These are phyloP conservation scores for Drymonia ruficornis DNA, from an alignment of 2,888 invertebrate genomes.

Conservation along the genomic window DNA sequence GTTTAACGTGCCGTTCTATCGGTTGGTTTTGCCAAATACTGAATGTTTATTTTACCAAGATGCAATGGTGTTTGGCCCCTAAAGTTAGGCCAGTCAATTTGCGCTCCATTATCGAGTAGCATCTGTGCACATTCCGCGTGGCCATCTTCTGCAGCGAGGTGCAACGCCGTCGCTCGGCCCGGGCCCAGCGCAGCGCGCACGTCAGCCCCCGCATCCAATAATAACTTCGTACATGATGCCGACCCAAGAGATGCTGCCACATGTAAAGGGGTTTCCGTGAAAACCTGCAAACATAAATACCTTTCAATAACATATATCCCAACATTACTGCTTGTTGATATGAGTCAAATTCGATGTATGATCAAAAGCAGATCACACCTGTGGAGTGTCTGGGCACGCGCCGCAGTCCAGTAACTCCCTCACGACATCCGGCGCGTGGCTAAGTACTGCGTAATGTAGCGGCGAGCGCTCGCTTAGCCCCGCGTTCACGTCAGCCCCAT, in stretches of 20 bases:
- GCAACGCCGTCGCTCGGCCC: constrained; percentile 91
- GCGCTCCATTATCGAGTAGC: constrained; percentile 90
- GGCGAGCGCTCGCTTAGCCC: constrained; percentile 89
- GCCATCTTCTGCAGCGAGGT: constrained; percentile 95
- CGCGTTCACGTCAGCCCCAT: constrained; percentile 92
- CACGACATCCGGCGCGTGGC: constrained; percentile 90
- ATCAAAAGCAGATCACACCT: constrained; percentile 77
- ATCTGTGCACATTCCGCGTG: constrained; percentile 90
- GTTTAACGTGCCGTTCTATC: no score
- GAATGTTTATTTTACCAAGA: constrained; percentile 72
- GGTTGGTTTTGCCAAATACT: no score
- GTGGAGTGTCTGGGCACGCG: constrained; percentile 93
- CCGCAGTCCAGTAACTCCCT: constrained; percentile 89
- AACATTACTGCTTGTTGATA: constrained; percentile 15
- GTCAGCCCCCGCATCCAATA: constrained; percentile 92
- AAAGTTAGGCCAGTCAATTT: constrained; percentile 89
- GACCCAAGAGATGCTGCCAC: constrained; percentile 91
- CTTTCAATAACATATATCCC: constrained; percentile 23
- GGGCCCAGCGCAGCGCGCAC: constrained; percentile 89
- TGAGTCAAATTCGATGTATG: constrained; percentile 8
- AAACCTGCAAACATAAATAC: constrained; percentile 81
- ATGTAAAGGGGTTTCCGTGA: constrained; percentile 93
- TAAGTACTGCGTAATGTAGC: constrained; percentile 93
- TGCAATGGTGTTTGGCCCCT: constrained; percentile 94
- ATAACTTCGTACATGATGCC: constrained; percentile 87